phyloP scores from a whole-genome alignment of 2,797 vertebrate species.

The Prunella strophiata region DNA sequence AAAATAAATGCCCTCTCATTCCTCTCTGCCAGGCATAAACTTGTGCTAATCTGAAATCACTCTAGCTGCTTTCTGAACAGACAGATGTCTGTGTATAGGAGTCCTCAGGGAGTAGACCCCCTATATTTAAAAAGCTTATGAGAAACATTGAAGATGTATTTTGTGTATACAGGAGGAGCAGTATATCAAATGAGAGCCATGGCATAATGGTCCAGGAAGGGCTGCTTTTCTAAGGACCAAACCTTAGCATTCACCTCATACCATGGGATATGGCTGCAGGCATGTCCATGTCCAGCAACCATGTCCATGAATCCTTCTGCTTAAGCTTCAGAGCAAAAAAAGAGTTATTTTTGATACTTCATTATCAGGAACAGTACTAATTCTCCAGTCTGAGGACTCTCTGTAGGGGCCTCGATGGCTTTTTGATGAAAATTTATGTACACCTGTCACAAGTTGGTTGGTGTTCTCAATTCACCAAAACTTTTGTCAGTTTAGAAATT shows the following conservation, averaged over 20 bases:
- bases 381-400: background rate
- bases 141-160: background rate
- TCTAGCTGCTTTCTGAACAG: background rate
- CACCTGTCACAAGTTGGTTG: background rate
- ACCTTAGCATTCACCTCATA: background rate
- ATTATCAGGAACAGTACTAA: background rate
- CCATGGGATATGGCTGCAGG: background rate
- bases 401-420: accelerated
- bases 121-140: background rate
- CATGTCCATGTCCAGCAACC: background rate
- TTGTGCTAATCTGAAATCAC: background rate
- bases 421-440: background rate
- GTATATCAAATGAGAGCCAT: background rate
- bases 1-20: background rate
- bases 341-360: background rate
- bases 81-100: background rate
- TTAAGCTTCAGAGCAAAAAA: background rate
- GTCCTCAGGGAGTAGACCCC: background rate
- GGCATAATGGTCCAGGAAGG: background rate
- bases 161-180: background rate
- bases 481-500: background rate
- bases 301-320: background rate
- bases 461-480: background rate
- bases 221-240: background rate
- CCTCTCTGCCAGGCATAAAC: background rate